Conservation (phyloP, 2,888 invertebrate genomes). For the Punctoribates punctum region DNA sequence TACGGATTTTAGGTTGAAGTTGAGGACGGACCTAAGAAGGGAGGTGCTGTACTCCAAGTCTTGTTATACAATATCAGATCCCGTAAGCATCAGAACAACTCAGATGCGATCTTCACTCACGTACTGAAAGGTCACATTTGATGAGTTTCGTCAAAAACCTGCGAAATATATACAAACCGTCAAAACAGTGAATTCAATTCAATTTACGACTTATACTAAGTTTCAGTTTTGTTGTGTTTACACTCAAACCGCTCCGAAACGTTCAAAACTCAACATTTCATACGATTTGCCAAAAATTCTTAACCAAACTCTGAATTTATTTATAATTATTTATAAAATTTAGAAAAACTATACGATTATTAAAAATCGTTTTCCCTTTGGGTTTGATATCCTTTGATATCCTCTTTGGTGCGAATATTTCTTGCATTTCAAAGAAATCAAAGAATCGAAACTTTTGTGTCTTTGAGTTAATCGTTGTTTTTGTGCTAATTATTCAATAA, state of each 20-base stretch:
- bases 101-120: slow-evolving; percentile 32
- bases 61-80: slow-evolving; percentile 40
- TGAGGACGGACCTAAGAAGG: slow-evolving; percentile 23
- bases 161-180: slow-evolving; percentile 20
- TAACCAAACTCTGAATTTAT: background rate
- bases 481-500: slow-evolving; percentile 13
- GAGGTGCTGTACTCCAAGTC: slow-evolving; percentile 3
- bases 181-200: slow-evolving; percentile 5
- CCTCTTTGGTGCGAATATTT: background rate
- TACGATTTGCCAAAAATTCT: background rate
- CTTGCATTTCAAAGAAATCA: background rate
- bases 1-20: slow-evolving; percentile 30
- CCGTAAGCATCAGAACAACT: slow-evolving; percentile 39
- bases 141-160: slow-evolving; percentile 12
- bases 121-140: background rate
- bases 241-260: background rate
- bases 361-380: background rate
- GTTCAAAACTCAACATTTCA: background rate
- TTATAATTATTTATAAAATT: background rate
- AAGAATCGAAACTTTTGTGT: background rate
- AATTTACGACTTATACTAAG: background rate
- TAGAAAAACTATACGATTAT: background rate
- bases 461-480: background rate
- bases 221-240: background rate
- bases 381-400: background rate